Percentiles rank a stretch among this genome's conserved stretches.
Conservation (phyloP, 2,797 vertebrate genomes). For the Typhlichthys subterraneus region DNA sequence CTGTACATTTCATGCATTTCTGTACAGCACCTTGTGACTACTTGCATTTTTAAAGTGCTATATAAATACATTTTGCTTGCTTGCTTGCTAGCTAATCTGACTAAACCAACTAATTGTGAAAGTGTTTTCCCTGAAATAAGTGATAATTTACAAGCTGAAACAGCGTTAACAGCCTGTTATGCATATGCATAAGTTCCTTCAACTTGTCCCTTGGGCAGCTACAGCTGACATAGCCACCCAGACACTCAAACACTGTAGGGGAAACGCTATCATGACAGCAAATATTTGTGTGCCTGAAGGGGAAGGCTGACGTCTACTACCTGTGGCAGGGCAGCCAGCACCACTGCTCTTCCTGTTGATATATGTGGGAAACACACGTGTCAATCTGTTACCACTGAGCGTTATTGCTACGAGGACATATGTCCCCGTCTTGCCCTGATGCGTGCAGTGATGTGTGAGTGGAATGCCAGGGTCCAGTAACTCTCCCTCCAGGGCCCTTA, state of each 20-base stretch:
- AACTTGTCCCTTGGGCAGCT: constrained; percentile 3
- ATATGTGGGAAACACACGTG: constrained; percentile 42
- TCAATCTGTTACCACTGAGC: constrained; percentile 53
- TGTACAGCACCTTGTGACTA: no score
- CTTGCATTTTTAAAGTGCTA: no score
- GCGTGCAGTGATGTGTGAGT: constrained; percentile 59
- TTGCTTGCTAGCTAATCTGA: no score
- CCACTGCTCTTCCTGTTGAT: constrained; percentile 45
- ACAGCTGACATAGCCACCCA: constrained; percentile 20
- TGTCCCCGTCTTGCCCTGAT: constrained; percentile 46
- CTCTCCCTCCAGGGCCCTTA: constrained; percentile 40
- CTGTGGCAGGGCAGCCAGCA: constrained; percentile 37
- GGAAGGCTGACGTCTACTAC: constrained; percentile 54
- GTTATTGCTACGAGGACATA: constrained; percentile 44
- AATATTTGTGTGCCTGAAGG: constrained; percentile 16
- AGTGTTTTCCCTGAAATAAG: no score
- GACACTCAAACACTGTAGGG: constrained; percentile 35
- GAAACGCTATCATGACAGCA: constrained; percentile 52
- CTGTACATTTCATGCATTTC: no score
- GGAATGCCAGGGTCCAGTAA: constrained; percentile 61
- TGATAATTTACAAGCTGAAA: no score
- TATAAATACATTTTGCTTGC: no score
- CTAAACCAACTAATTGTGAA: no score
- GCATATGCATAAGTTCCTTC: no score
- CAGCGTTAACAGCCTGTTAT: no score